These are phyloP conservation scores for Zygaena filipendulae DNA, from an alignment of 2,888 invertebrate species.

Conservation along the genomic window DNA sequence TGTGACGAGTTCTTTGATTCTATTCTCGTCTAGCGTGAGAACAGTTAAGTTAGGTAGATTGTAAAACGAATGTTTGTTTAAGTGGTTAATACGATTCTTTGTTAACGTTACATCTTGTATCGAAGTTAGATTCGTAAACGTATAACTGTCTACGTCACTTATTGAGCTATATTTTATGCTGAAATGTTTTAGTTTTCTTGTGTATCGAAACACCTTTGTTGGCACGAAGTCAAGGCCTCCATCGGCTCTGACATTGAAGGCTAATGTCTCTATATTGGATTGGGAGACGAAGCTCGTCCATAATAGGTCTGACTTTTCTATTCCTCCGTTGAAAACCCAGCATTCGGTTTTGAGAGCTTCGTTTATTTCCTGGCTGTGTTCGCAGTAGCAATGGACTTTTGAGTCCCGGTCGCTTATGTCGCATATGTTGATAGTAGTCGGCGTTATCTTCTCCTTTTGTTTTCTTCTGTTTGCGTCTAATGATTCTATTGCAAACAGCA, in stretches of 20 bases:
- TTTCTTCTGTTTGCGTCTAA: constrained; percentile 54
- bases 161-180: constrained; percentile 80
- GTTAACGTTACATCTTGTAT: constrained; percentile 76
- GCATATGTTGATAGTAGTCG: constrained; percentile 59
- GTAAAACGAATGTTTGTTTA: constrained; percentile 77
- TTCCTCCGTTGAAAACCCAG: constrained; percentile 77
- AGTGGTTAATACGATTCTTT: constrained; percentile 74
- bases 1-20: constrained; percentile 77
- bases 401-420: constrained; percentile 64
- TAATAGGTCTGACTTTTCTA: constrained; percentile 73
- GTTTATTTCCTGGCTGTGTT: constrained; percentile 61
- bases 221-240: constrained; percentile 78
- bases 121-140: constrained; percentile 79
- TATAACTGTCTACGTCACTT: constrained; percentile 73
- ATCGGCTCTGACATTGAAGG: constrained; percentile 76
- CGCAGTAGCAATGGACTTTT: constrained; percentile 76
- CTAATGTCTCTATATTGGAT: constrained; percentile 73
- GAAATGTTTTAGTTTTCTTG: constrained; percentile 74
- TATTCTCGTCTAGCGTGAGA: constrained; percentile 80
- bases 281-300: constrained; percentile 82
- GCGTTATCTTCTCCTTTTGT: constrained; percentile 45
- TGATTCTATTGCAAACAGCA: constrained; percentile 58
- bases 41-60: constrained; percentile 76
- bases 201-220: constrained; percentile 73
- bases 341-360: constrained; percentile 80